These are phyloP conservation scores for Folsomia manolachei DNA, from an alignment of 2,888 invertebrate species.

Conservation along the genomic window DNA sequence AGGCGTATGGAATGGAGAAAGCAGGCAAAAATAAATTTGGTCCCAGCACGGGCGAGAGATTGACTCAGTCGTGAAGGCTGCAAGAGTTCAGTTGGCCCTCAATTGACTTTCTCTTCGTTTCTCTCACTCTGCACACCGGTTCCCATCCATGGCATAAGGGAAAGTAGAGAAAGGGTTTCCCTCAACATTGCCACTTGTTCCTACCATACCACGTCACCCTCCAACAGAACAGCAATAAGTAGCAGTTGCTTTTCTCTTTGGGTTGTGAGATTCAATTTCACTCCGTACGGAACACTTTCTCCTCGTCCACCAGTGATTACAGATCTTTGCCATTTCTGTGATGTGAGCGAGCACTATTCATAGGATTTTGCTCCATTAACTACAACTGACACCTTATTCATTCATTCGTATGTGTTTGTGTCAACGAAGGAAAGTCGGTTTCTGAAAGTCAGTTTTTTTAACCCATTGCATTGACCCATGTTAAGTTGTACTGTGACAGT, in stretches of 20 bases:
- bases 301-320: neutral
- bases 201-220: neutral
- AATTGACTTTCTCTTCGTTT: slow-evolving; percentile 26
- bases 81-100: slow-evolving; percentile 9
- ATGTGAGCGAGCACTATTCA: slow-evolving; percentile 2
- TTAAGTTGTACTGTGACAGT: no score
- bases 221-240: no score
- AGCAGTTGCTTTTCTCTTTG: neutral
- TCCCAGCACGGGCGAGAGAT: slow-evolving; percentile 22
- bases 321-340: no score
- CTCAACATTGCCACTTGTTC: no score
- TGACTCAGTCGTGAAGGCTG: slow-evolving; percentile 27
- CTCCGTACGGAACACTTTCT: no score
- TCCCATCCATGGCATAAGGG: no score
- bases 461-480: no score
- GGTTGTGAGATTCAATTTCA: neutral
- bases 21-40: slow-evolving; percentile 18
- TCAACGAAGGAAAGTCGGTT: no score
- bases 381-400: neutral
- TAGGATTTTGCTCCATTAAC: neutral
- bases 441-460: no score
- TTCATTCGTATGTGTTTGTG: neutral
- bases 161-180: no score
- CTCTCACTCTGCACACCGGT: no score
- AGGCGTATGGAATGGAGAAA: slow-evolving; percentile 21